Base-by-base conservation (phyloP, 2,888 invertebrate genomes). In the Tortricodes alternella region DNA sequence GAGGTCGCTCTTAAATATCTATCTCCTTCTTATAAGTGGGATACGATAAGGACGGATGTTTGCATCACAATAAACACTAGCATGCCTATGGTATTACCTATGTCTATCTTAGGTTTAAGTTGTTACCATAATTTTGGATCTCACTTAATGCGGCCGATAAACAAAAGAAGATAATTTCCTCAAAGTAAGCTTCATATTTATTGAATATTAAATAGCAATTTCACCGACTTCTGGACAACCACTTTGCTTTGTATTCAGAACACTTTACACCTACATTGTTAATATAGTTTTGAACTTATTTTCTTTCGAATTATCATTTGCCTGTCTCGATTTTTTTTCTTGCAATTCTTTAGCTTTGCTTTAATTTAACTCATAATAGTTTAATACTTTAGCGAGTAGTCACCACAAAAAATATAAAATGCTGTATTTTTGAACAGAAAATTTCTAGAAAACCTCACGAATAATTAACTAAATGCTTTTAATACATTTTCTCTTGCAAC, bases 331-430 rank as follows among this genome's bases (percentile, higher is more conserved):
- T 63, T 63, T 21, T 57, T 63, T 59, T 66, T 75, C 62, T 71
- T 75, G 71, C 76, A 68, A 63, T 64, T 68, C 66, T 67, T 58
- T 64, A 66, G 78, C 81, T 81, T 79, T n/a, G n/a, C n/a, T n/a
- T 72, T 71, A 78, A 80, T 74, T 78, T 60, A 59, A 61, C 56
- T 41, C 44, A 29, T 46, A 38, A 52, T 57, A 35, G 15, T 38
- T 34, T 2, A 9, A 43, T 39, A 44, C 19, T 13, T 27, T 27
- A 27, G 24, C 9, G 15, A 8, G 9, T 43, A 43, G 27, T 18
- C 2, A 29, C 4, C 18, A 18, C 13, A 15, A 4, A 18, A 37
- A n/a, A 7, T 39, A 13, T 21, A 21, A 1, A 3, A 21, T n/a
- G n/a, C n/a, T n/a, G n/a, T n/a, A n/a, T n/a, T n/a, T n/a, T n/a